These are phyloP conservation scores for Apis cerana DNA, from an alignment of 1,140 invertebrate species.

Conservation along the genomic window DNA sequence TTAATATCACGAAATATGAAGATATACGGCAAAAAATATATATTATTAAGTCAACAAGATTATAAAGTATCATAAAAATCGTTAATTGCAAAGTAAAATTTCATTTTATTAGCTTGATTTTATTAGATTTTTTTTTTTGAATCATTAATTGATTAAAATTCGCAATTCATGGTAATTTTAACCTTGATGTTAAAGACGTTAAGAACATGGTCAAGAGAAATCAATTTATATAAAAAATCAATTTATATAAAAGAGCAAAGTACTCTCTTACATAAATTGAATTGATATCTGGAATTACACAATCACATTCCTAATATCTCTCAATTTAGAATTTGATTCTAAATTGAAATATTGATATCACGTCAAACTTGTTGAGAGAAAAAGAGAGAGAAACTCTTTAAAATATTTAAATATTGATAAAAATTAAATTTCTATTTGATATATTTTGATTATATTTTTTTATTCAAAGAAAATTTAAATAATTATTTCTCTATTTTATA, in stretches of 20 bases:
- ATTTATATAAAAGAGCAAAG: not conserved
- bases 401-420: too few species aligned
- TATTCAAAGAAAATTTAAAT: not conserved
- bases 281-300: not conserved
- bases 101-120: rapidly evolving
- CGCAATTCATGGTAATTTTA: not conserved
- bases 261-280: not conserved
- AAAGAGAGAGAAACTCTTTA: too few species aligned
- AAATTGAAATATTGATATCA: not conserved
- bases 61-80: not conserved
- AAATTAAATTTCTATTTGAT: too few species aligned
- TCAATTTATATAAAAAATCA: not conserved
- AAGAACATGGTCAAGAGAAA: not conserved
- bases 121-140: not conserved
- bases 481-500: conserved; percentile 63
- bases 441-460: not conserved
- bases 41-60: not conserved
- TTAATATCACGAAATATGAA: not conserved
- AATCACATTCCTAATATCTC: too few species aligned
- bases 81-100: conserved; percentile 15
- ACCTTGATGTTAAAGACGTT: not conserved
- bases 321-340: not conserved
- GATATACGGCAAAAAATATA: not conserved
- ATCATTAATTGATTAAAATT: conserved; percentile 1
- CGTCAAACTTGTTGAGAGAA: too few species aligned